phyloP scores from a whole-genome alignment of 35 echinoderm and acorn worm species.

The Ophioderma brevispina region DNA sequence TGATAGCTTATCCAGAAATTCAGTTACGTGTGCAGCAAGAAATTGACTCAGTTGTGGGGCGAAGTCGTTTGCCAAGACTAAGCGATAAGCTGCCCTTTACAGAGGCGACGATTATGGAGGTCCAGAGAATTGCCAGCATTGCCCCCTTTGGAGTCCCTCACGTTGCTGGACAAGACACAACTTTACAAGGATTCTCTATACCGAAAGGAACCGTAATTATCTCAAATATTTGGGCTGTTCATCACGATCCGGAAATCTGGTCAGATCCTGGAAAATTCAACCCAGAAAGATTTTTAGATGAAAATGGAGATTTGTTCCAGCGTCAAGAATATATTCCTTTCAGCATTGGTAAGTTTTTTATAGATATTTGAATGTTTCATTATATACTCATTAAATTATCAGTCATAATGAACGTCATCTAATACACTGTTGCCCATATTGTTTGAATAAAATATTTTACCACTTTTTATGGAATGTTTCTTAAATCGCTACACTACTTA shows the following conservation, averaged over 20 bases:
- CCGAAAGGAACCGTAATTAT: conserved; percentile 23
- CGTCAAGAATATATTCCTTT: neutral
- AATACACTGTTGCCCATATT: too few species aligned
- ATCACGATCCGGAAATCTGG: conserved; percentile 38
- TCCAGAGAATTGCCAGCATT: neutral
- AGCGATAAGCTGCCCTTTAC: conserved; percentile 16
- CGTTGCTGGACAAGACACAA: neutral
- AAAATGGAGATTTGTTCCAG: neutral
- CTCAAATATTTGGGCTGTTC: conserved; percentile 31
- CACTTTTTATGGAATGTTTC: too few species aligned
- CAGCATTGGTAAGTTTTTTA: neutral
- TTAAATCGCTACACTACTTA: too few species aligned
- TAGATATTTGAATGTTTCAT: too few species aligned
- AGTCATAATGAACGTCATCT: too few species aligned
- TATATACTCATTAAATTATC: too few species aligned
- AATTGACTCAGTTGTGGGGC: conserved; percentile 28
- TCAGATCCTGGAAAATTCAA: conserved; percentile 36
- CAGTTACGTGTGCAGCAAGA: conserved; percentile 38
- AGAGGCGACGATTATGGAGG: conserved; percentile 28
- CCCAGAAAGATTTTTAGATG: conserved; percentile 54
- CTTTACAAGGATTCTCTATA: conserved; percentile 21
- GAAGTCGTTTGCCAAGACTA: neutral
- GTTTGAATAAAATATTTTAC: too few species aligned
- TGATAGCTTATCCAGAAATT: conserved; percentile 25
- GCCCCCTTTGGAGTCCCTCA: conserved; percentile 21